These are phyloP conservation scores for Lacerta viridis DNA, from an alignment of 2,797 vertebrate genomes.

Conservation along the genomic window DNA sequence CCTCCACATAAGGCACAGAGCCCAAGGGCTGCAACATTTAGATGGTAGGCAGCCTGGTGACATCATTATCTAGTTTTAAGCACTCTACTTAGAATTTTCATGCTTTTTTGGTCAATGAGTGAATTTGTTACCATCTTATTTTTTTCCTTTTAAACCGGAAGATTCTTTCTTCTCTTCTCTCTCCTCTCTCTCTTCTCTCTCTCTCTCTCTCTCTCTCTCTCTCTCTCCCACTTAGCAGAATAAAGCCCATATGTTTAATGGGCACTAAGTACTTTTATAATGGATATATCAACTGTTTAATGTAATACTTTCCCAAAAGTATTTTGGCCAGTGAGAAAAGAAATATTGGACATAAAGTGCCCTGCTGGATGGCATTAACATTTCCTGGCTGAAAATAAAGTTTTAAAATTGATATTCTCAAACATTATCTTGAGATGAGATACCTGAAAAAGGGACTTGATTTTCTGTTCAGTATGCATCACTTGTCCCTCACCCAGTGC, in stretches of 20 bases:
- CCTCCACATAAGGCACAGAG: too few species aligned
- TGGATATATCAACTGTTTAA: not conserved
- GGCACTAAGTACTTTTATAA: not conserved
- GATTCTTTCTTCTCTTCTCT: too few species aligned
- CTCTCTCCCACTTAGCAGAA: not conserved
- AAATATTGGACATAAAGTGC: not conserved
- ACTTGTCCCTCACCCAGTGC: not conserved
- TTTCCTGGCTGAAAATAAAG: not conserved
- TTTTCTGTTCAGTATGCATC: not conserved
- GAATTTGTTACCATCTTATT: not conserved
- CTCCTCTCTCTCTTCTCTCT: too few species aligned
- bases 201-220: too few species aligned
- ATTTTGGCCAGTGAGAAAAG: not conserved
- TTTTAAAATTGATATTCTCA: conserved; percentile 13
- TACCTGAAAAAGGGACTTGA: not conserved
- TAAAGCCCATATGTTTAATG: not conserved
- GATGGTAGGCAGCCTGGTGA: not conserved
- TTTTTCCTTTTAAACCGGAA: not conserved
- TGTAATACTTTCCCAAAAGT: not conserved
- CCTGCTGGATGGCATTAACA: not conserved
- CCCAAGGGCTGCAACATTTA: not conserved
- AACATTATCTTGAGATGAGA: not conserved
- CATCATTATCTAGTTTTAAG: too few species aligned
- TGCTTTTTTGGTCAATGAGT: not conserved
- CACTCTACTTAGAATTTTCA: not conserved